These are phyloP conservation scores for Oreonectes daqikongensis DNA, from an alignment of 2,797 vertebrate genomes.

Conservation along the genomic window DNA sequence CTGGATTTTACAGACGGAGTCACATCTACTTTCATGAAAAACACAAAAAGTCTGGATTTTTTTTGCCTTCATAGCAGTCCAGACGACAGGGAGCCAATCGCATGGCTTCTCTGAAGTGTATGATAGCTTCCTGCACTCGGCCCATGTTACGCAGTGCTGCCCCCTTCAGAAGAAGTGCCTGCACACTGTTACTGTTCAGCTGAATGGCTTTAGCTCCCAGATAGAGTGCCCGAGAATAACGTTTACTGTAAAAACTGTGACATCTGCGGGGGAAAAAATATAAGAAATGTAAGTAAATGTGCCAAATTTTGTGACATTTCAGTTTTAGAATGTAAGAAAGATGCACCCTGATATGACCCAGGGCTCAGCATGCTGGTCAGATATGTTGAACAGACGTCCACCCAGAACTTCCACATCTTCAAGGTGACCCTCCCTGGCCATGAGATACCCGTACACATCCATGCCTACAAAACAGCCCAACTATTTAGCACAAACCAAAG, in stretches of 20 bases:
- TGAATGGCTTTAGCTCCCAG: conserved; percentile 98
- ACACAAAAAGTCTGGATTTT: background rate
- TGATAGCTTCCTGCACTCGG: conserved; percentile 95
- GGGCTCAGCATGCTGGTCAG: conserved; percentile 96
- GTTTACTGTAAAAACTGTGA: conserved; percentile 98
- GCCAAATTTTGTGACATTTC: too few species aligned
- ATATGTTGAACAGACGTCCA: conserved; percentile 97
- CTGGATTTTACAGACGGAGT: too few species aligned
- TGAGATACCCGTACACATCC: conserved; percentile 97
- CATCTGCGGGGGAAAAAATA: too few species aligned
- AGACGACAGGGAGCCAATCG: conserved; percentile 91
- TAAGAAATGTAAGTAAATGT: too few species aligned
- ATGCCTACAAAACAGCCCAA: conserved; percentile 78
- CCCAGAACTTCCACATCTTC: conserved; percentile 97
- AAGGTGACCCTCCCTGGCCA: conserved; percentile 95
- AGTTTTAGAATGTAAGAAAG: background rate
- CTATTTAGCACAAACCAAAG: background rate
- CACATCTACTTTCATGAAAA: background rate
- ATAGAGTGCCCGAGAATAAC: conserved; percentile 95
- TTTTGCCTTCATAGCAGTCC: conserved; percentile 93
- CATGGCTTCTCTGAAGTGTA: conserved; percentile 97
- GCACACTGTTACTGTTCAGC: conserved; percentile 96
- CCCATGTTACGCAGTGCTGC: conserved; percentile 96
- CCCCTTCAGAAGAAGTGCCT: conserved; percentile 94
- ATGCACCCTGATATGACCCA: conserved; percentile 98